Conservation (phyloP, 2,888 invertebrate species). For the Lycocerus yunnanus region DNA sequence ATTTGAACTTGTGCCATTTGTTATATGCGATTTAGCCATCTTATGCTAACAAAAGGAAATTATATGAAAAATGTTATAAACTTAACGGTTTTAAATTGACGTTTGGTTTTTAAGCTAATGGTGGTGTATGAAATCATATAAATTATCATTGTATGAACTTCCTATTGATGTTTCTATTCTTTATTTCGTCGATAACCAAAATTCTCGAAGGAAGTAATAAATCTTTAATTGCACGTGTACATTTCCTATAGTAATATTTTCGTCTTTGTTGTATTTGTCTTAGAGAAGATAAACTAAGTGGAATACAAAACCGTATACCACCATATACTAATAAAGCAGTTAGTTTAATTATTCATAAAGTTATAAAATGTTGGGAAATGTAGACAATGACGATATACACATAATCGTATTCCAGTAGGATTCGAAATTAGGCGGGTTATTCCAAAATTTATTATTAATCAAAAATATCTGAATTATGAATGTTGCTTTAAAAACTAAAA, state of each 20-base stretch:
- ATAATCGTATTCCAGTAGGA: not conserved
- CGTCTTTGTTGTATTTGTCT: not conserved
- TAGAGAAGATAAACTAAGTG: not conserved
- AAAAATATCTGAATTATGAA: not conserved
- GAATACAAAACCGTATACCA: not conserved
- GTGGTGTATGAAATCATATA: too few species aligned
- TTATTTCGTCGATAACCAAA: not conserved
- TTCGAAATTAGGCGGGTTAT: not conserved
- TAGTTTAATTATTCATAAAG: not conserved
- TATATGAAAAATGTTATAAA: constrained; percentile 1
- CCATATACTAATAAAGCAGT: not conserved
- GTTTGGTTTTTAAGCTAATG: not conserved
- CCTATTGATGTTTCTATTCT: not conserved
- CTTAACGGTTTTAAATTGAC: not conserved
- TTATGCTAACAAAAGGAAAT: constrained; percentile 8
- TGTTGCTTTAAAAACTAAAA: not conserved
- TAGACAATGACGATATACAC: not conserved
- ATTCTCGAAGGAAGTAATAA: not conserved
- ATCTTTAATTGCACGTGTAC: not conserved
- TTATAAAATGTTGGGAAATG: not conserved
- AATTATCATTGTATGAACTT: not conserved
- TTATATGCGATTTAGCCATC: constrained; percentile 10
- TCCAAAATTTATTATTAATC: not conserved
- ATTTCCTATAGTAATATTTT: not conserved
- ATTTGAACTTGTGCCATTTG: constrained; percentile 16